Conservation (phyloP, 2,113 vertebrate species). For the Phaethornis superciliosus region DNA sequence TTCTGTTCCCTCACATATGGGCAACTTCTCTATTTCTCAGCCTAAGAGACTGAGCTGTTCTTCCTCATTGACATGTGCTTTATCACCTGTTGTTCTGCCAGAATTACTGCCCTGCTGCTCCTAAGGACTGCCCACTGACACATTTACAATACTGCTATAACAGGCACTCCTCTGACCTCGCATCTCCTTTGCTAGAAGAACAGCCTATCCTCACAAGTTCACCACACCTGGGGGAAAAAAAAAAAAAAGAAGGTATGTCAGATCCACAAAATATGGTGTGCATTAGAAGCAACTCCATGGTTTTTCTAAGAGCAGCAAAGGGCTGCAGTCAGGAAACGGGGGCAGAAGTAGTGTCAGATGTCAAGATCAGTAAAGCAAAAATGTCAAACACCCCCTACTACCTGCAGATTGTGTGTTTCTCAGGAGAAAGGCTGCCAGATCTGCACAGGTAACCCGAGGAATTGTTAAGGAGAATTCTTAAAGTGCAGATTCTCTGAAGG, state of each 20-base stretch:
- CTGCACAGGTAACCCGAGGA: background rate
- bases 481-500: background rate
- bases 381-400: background rate
- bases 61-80: background rate
- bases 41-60: background rate
- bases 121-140: background rate
- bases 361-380: too few relatives aligned
- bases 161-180: background rate
- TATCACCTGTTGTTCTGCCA: background rate
- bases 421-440: background rate
- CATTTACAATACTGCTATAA: background rate
- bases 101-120: background rate
- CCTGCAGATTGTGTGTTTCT: background rate
- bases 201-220: conserved; percentile 3
- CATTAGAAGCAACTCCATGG: background rate
- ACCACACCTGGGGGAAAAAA: background rate
- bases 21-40: background rate
- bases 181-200: background rate
- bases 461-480: background rate
- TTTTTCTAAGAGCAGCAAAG: background rate
- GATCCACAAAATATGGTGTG: background rate
- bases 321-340: background rate
- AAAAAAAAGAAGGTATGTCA: background rate
- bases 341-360: background rate
- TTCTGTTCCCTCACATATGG: background rate